Base-by-base conservation (phyloP, 2,888 invertebrate genomes). In the Lithophane leautieri region DNA sequence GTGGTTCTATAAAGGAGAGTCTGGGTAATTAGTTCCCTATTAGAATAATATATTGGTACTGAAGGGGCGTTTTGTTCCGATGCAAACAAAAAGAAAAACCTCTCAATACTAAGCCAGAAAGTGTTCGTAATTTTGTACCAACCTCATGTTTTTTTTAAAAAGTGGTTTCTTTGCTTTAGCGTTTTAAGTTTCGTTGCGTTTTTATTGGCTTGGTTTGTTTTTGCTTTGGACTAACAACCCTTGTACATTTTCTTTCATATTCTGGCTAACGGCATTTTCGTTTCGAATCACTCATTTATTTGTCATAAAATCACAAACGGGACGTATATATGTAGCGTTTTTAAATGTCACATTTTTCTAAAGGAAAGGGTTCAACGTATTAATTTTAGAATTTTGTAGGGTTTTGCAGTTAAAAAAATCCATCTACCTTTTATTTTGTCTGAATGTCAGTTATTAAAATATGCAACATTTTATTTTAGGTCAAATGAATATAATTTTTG, bases 21-120 rank as follows among this genome's bases (percentile, higher is more conserved):
- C 91, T 90, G 91, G 89, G 92, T 94, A 96, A 95, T 95, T 95
- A 95, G 93, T 94, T 94, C 91, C 89, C 94, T 92, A 95, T 95
- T 95, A 94, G 91, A 89, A 84, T 93, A 94, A 95, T 94, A 94
- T 94, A 86, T 84, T 85, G 79, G 75, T 73, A 73, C 69, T 75
- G 81, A 80, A 62, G 69, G 70, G 67, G 56, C 75, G 88, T 88
- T 91, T 87, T 89, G 88, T 89, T 92, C 86, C 84, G 89, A 90
- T 89, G 86, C 88, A 89, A 92, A 92, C 89, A 92, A 92, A 93
- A 77, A 75, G 62, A 65, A 76, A 61, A 70, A 65, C 61, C 70
- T 73, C 70, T 76, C 73, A 76, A 93, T 92, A 89, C 86, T 62
- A 80, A 89, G 88, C 76, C 75, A 73, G 76, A 73, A 78, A 81